A percentile compares a stretch with the other conserved stretches of the same genome.
These are phyloP conservation scores for Sthenelais limicola DNA, from an alignment of 2,888 invertebrate genomes.

Conservation along the genomic window DNA sequence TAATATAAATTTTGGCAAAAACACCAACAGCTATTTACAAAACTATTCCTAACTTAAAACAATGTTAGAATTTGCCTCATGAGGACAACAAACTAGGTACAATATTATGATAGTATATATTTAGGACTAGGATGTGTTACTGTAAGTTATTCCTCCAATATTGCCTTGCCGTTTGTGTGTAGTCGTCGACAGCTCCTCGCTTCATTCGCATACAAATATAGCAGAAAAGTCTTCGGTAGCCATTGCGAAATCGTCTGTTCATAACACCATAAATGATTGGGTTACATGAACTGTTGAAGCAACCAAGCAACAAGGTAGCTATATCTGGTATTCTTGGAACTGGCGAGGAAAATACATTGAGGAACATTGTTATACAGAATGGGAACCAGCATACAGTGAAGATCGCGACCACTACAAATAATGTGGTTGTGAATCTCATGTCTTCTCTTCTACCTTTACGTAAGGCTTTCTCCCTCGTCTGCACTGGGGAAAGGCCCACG, in stretches of 20 bases:
- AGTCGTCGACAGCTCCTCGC: not conserved
- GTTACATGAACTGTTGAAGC: slow-evolving; percentile 63
- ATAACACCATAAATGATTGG: slow-evolving; percentile 65
- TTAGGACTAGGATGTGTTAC: no score
- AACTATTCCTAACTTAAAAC: no score
- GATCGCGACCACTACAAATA: slow-evolving; percentile 59
- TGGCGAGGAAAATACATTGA: slow-evolving; percentile 54
- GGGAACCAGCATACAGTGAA: slow-evolving; percentile 67
- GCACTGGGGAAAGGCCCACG: no score
- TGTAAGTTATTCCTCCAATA: not conserved
- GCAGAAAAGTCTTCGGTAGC: slow-evolving; percentile 53
- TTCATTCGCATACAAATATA: not conserved
- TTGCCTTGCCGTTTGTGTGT: not conserved
- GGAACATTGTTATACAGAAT: slow-evolving; percentile 65
- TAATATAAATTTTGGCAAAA: no score
- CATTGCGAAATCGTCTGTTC: slow-evolving; percentile 60
- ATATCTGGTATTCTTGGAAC: slow-evolving; percentile 57
- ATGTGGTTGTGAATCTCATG: slow-evolving; percentile 55
- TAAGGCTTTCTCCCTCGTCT: no score
- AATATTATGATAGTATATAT: no score
- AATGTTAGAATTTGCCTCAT: no score
- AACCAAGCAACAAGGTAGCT: slow-evolving; percentile 62
- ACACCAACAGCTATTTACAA: no score
- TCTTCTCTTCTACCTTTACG: slow-evolving; percentile 56
- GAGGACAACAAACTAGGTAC: no score